A percentile compares a stretch with the other conserved stretches of the same genome.
Evolutionary conservation across 2,888 invertebrate species (phyloP).

Genomic region (Amphimallon solstitiale): DNA sequence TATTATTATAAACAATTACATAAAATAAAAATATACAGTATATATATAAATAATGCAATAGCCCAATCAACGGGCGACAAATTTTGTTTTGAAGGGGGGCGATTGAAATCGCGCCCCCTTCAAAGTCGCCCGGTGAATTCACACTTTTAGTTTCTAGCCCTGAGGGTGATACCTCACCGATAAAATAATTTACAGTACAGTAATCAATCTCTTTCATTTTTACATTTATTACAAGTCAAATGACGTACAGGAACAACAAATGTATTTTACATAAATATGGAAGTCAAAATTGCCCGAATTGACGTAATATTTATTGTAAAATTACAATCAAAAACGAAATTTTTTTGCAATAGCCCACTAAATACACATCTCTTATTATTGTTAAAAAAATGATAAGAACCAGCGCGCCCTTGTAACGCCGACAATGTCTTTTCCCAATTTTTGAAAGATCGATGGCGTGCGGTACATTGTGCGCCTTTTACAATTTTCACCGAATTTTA

Average conservation of each 20-base stretch:
- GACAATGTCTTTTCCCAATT: neutral
- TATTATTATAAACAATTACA: constrained; percentile 44
- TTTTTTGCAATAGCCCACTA: constrained; percentile 64
- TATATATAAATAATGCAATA: constrained; percentile 56
- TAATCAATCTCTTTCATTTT: neutral
- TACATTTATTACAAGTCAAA: neutral
- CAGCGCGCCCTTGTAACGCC: constrained; percentile 23
- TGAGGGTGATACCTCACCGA: constrained; percentile 37
- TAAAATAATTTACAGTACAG: constrained; percentile 1
- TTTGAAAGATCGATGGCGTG: neutral
- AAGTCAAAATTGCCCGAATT: constrained; percentile 63
- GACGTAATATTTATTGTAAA: constrained; percentile 65
- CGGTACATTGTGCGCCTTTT: constrained; percentile 52
- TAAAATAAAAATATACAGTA: constrained; percentile 52
- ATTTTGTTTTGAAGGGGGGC: constrained; percentile 16
- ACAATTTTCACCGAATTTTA: constrained; percentile 56
- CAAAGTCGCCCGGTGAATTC: constrained; percentile 53
- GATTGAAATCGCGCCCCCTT: constrained; percentile 34
- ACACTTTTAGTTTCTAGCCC: constrained; percentile 55
- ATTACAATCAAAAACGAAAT: constrained; percentile 56
- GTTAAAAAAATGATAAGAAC: constrained; percentile 48
- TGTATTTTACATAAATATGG: constrained; percentile 65
- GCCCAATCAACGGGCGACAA: constrained; percentile 58
- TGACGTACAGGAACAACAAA: constrained; percentile 36
- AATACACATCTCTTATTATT: constrained; percentile 23